Evolutionary conservation across 2,888 invertebrate genomes (phyloP).

Genomic region (Drosophila glabriapex): DNA sequence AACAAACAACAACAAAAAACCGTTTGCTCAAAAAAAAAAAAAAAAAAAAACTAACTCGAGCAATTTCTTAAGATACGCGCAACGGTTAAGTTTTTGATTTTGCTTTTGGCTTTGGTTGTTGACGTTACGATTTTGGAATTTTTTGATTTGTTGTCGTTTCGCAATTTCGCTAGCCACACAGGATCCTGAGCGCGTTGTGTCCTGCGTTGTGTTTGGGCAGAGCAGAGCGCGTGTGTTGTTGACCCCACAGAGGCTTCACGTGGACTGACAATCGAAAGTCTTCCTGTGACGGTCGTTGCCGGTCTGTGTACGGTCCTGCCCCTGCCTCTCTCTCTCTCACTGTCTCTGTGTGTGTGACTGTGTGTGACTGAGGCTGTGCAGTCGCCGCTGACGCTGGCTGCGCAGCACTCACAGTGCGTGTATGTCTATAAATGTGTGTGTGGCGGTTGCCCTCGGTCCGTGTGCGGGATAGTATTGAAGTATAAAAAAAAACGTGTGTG

Average conservation of each 20-base stretch:
- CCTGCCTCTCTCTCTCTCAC: constrained; percentile 33
- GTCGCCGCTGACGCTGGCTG: constrained; percentile 46
- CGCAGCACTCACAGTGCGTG: constrained; percentile 14
- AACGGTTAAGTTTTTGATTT: constrained; percentile 8
- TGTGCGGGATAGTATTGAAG: constrained; percentile 41
- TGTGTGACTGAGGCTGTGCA: constrained; percentile 56
- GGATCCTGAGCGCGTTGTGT: constrained; percentile 49
- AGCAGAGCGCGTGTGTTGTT: constrained; percentile 80
- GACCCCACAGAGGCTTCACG: constrained; percentile 85
- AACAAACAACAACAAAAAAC: constrained; percentile 5
- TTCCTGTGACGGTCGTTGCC: constrained; percentile 77
- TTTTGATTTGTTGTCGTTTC: constrained; percentile 20
- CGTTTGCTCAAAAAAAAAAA: constrained; percentile 25
- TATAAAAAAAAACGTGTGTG: constrained; percentile 45
- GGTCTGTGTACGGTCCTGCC: constrained; percentile 48
- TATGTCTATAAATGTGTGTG: constrained; percentile 10
- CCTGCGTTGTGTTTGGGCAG: constrained; percentile 19
- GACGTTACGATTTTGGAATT: neutral
- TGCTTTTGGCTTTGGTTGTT: neutral
- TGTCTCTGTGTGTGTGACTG: constrained; percentile 38
- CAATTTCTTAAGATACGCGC: constrained; percentile 23
- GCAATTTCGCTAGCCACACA: constrained; percentile 24
- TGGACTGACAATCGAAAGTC: constrained; percentile 83
- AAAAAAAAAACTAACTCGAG: constrained; percentile 30
- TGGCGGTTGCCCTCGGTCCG: constrained; percentile 44